Conservation (phyloP, 1,140 invertebrate species). For the Aporrectodea caliginosa region DNA sequence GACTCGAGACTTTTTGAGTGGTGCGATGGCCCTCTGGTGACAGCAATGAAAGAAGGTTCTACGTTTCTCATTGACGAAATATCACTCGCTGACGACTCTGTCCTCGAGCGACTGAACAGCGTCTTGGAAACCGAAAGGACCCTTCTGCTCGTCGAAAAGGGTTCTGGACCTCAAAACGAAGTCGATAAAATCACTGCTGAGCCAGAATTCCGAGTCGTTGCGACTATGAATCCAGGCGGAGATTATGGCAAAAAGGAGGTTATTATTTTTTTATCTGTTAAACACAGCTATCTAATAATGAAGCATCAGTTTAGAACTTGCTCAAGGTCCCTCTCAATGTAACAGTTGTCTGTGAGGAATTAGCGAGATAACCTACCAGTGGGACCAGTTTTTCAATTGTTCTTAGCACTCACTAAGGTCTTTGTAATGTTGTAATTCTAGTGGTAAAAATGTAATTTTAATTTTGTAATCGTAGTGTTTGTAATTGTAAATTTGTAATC, state of each 20-base stretch:
- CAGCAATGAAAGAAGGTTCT: constrained; percentile 80
- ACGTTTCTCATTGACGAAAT: constrained; percentile 98
- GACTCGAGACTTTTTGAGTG: constrained; percentile 77
- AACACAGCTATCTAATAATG: too few relatives aligned
- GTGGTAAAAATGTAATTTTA: too few relatives aligned
- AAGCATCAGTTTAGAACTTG: too few relatives aligned
- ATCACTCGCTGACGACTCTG: constrained; percentile 96
- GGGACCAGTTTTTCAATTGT: too few relatives aligned
- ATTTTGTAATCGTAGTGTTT: too few relatives aligned
- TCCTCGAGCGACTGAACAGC: constrained; percentile 94
- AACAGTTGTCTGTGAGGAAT: too few relatives aligned
- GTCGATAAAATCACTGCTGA: constrained; percentile 62
- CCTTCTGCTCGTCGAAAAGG: constrained; percentile 83
- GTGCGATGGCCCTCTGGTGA: constrained; percentile 91
- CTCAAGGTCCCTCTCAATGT: too few relatives aligned
- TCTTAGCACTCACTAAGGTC: too few relatives aligned
- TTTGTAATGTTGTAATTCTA: too few relatives aligned
- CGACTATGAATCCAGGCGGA: constrained; percentile 99
- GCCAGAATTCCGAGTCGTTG: constrained; percentile 81
- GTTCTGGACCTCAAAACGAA: constrained; percentile 40
- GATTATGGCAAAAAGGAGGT: constrained; percentile 99
- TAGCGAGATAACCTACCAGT: too few relatives aligned
- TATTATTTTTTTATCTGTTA: constrained; percentile 31
- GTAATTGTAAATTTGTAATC: too few relatives aligned
- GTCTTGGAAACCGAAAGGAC: constrained; percentile 89